Evolutionary conservation across 92 coral and sea anemone genomes (phyloP).

Genomic region (Isaurus tuberculatus): DNA sequence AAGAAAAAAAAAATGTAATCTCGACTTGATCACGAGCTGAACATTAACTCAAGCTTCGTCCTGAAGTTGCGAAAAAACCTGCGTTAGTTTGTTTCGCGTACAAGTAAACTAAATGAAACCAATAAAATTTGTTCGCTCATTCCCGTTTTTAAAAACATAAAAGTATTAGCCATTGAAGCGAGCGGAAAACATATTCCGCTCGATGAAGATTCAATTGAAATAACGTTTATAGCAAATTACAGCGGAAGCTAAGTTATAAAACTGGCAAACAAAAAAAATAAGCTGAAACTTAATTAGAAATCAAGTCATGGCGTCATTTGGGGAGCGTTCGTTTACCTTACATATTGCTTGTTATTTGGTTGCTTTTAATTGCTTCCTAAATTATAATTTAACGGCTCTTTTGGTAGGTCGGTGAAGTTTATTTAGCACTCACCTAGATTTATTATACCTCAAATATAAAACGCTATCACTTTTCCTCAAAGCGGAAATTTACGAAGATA

Average conservation of each 20-base stretch:
- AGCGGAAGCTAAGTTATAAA: constrained; percentile 76
- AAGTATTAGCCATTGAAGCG: constrained; percentile 48
- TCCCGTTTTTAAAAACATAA: constrained; percentile 24
- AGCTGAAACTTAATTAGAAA: constrained; percentile 73
- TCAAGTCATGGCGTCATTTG: constrained; percentile 51
- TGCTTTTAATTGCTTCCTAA: constrained; percentile 83
- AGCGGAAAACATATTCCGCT: constrained; percentile 65
- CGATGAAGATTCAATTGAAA: constrained; percentile 56
- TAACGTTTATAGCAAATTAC: constrained; percentile 61
- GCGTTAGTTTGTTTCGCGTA: background rate
- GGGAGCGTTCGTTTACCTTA: constrained; percentile 45
- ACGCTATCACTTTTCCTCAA: constrained; percentile 64
- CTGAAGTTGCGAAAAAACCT: constrained; percentile 30
- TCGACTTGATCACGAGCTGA: constrained; percentile 37
- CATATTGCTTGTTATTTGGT: constrained; percentile 73
- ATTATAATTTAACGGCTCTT: constrained; percentile 83
- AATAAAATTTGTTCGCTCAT: background rate
- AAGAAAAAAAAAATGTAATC: constrained; percentile 37
- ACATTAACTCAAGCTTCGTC: constrained; percentile 43
- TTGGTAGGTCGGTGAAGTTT: constrained; percentile 80
- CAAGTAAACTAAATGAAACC: background rate
- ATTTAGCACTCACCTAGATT: constrained; percentile 87
- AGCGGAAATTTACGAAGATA: constrained; percentile 86
- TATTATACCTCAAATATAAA: constrained; percentile 85
- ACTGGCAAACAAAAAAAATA: constrained; percentile 50